A percentile compares a stretch with the other conserved stretches of the same genome.
phyloP scores from a whole-genome alignment of 2,797 vertebrate species.

The Rhinatrema bivittatum region DNA sequence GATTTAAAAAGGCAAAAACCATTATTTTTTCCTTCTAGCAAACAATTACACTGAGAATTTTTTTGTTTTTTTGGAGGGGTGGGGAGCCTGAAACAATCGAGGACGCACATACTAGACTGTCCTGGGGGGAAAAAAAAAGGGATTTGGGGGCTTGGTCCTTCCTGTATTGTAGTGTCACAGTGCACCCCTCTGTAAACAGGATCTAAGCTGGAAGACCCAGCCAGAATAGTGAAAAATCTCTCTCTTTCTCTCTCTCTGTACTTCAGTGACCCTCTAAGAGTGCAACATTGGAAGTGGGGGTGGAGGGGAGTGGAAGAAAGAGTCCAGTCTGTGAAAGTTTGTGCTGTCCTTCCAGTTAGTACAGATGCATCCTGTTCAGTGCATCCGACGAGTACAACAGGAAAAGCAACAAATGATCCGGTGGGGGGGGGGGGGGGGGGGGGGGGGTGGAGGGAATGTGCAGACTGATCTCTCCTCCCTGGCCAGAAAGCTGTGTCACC shows the following conservation, averaged over 20 bases:
- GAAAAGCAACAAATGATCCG: conserved; percentile 55
- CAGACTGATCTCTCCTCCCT: not conserved
- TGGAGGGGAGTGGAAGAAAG: conserved; percentile 29
- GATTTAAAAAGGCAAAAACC: no score
- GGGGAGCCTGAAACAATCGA: no score
- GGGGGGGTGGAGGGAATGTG: no score
- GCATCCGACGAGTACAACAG: conserved; percentile 53
- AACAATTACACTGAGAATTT: no score
- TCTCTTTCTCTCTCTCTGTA: conserved; percentile 15
- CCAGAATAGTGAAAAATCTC: not conserved
- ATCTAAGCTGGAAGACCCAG: conserved; percentile 1
- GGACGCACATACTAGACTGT: no score
- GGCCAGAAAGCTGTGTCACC: not conserved
- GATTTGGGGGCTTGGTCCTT: no score
- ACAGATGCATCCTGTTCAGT: conserved; percentile 68
- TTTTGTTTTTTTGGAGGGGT: no score
- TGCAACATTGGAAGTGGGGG: conserved; percentile 10
- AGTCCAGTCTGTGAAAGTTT: conserved; percentile 43
- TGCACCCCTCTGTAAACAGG: not conserved
- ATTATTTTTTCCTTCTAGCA: no score
- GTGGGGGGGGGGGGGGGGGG: conserved; percentile 16
- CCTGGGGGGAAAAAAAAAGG: no score
- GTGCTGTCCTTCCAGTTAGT: conserved; percentile 53
- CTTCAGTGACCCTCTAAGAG: conserved; percentile 25
- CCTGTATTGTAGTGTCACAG: no score